Percentiles rank a stretch among this genome's conserved stretches.
phyloP scores from a whole-genome alignment of 2,797 vertebrate species.

The Centroberyx gerrardi region DNA sequence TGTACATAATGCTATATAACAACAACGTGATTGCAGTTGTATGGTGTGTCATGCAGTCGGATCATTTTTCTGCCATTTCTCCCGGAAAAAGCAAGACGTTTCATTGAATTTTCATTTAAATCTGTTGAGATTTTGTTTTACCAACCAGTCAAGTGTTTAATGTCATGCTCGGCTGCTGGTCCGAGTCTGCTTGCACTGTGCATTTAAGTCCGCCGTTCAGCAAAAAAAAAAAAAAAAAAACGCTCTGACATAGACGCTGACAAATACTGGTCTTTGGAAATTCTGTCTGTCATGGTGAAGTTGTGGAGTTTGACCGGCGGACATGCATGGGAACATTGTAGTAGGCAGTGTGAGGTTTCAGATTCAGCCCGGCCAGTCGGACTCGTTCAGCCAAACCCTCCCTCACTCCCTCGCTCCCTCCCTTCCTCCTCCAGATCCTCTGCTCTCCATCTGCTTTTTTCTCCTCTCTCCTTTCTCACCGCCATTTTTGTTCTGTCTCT shows the following conservation, averaged over 20 bases:
- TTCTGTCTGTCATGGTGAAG: neutral
- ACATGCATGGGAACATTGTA: neutral
- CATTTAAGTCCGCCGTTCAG: constrained; percentile 10
- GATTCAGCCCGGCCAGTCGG: constrained; percentile 10
- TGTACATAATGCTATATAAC: neutral
- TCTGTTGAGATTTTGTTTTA: no score
- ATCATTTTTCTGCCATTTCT: neutral
- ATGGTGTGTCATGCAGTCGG: neutral
- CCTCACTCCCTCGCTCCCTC: neutral
- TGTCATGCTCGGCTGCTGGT: no score
- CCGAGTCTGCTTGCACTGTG: no score
- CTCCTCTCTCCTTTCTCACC: neutral
- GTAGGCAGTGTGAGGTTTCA: constrained; percentile 40
- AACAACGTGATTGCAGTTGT: neutral
- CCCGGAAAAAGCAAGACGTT: neutral
- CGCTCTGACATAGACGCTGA: neutral
- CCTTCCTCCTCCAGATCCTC: neutral
- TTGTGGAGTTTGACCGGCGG: constrained; percentile 20
- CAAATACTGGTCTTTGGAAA: neutral
- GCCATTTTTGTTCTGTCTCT: neutral
- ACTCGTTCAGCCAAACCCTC: constrained; percentile 3
- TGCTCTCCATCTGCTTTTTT: constrained; percentile 20
- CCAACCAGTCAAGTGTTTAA: no score
- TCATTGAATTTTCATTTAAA: no score
- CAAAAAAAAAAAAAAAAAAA: neutral